phyloP scores from a whole-genome alignment of 2,113 vertebrate genomes.

The Speoplatyrhinus poulsoni region DNA sequence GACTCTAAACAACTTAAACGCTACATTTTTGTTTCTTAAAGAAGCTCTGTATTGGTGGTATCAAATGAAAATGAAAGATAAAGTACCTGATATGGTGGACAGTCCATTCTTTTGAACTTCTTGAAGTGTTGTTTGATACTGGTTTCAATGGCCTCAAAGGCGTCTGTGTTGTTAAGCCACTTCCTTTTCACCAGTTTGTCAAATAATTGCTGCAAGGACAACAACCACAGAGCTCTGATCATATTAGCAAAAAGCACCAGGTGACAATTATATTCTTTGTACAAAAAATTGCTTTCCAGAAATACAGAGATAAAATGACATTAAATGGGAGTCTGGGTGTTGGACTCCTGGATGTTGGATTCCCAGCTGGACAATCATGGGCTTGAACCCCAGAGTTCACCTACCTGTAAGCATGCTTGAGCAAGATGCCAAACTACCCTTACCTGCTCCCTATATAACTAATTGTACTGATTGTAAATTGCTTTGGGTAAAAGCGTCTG shows the following conservation, averaged over 20 bases:
- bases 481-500: no score
- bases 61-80: slow-evolving; percentile 2
- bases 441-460: no score
- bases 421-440: no score
- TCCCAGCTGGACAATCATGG: neutral
- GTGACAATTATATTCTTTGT: neutral
- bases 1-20: no score
- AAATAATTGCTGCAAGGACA: slow-evolving; percentile 81
- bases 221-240: neutral
- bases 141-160: slow-evolving; percentile 84
- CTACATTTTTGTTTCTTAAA: neutral
- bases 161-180: slow-evolving; percentile 85
- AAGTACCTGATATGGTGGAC: slow-evolving; percentile 86
- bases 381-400: no score
- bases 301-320: no score
- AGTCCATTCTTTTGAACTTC: slow-evolving; percentile 82
- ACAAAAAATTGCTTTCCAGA: no score
- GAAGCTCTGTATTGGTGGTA: neutral
- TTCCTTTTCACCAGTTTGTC: slow-evolving; percentile 87
- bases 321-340: no score
- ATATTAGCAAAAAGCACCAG: neutral
- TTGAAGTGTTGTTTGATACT: slow-evolving; percentile 82
- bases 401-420: no score
- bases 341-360: no score
- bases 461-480: no score